These are phyloP conservation scores for Drosophila macrothrix DNA, from an alignment of 2,888 invertebrate genomes.

Conservation along the genomic window DNA sequence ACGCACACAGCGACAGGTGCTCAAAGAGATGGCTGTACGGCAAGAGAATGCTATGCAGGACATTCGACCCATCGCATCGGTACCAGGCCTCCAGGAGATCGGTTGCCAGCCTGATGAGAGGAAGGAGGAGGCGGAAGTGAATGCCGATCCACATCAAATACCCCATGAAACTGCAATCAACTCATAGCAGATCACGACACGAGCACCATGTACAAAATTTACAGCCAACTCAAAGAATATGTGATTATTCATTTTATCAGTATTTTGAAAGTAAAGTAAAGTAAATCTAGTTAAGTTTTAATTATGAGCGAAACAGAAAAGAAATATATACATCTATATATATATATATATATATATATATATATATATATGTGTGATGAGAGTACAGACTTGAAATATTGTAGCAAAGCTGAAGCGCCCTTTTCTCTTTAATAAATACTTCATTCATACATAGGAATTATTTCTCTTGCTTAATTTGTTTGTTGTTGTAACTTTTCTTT, in stretches of 20 bases:
- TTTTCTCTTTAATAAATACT: not conserved
- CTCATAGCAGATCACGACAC: not conserved
- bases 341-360: not conserved
- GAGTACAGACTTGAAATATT: not conserved
- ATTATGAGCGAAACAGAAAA: not conserved
- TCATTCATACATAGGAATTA: not conserved
- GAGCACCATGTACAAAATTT: not conserved
- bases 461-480: not conserved
- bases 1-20: constrained; percentile 94
- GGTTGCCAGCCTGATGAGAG: too few relatives aligned
- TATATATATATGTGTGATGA: too few relatives aligned
- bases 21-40: constrained; percentile 85
- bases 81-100: constrained; percentile 92
- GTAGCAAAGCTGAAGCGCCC: not conserved
- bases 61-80: constrained; percentile 93
- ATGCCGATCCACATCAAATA: constrained; percentile 91
- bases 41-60: constrained; percentile 91
- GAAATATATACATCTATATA: too few relatives aligned
- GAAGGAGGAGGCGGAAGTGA: too few relatives aligned
- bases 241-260: not conserved
- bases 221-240: not conserved
- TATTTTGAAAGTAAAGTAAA: not conserved
- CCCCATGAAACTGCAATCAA: constrained; percentile 93
- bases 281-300: not conserved
- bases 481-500: not conserved